Conservation (phyloP, 1,140 invertebrate genomes). For the Leguminivora glycinivorella region DNA sequence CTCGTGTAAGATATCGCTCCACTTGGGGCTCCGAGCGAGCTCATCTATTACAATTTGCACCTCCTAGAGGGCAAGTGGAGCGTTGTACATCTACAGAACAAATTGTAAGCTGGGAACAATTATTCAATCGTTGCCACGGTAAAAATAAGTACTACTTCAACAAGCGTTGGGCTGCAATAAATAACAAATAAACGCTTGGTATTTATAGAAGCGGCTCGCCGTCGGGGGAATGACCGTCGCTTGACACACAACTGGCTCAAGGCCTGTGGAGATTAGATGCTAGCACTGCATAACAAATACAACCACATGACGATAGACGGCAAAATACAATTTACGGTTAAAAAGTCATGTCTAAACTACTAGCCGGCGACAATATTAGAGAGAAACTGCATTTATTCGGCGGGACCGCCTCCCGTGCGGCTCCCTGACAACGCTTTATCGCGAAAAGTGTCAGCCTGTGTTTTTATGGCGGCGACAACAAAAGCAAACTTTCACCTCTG, state of each 20-base stretch:
- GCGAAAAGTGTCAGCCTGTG: slow-evolving; percentile 59
- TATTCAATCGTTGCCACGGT: slow-evolving; percentile 60
- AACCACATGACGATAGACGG: slow-evolving; percentile 49
- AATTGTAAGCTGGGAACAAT: slow-evolving; percentile 46
- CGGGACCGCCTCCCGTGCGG: slow-evolving; percentile 32
- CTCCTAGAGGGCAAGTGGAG: background rate
- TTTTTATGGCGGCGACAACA: slow-evolving; percentile 60
- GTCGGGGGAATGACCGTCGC: slow-evolving; percentile 71
- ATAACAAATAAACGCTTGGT: slow-evolving; percentile 71
- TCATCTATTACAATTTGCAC: slow-evolving; percentile 14
- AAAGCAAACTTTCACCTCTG: slow-evolving; percentile 62
- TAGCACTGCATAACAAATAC: slow-evolving; percentile 65
- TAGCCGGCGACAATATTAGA: slow-evolving; percentile 59
- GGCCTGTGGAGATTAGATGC: slow-evolving; percentile 75
- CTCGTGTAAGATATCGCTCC: background rate
- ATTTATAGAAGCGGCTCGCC: slow-evolving; percentile 69
- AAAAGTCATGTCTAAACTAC: slow-evolving; percentile 29
- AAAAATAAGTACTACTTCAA: slow-evolving; percentile 53
- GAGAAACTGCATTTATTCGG: slow-evolving; percentile 49
- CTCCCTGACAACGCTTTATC: slow-evolving; percentile 64
- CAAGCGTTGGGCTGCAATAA: slow-evolving; percentile 60
- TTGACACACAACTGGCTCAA: slow-evolving; percentile 77
- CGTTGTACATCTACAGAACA: background rate
- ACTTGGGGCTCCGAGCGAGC: background rate
- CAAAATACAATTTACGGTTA: background rate